Evolutionary conservation across 2,113 vertebrate genomes (phyloP).

Genomic region (Rhadina sibilatrix): DNA sequence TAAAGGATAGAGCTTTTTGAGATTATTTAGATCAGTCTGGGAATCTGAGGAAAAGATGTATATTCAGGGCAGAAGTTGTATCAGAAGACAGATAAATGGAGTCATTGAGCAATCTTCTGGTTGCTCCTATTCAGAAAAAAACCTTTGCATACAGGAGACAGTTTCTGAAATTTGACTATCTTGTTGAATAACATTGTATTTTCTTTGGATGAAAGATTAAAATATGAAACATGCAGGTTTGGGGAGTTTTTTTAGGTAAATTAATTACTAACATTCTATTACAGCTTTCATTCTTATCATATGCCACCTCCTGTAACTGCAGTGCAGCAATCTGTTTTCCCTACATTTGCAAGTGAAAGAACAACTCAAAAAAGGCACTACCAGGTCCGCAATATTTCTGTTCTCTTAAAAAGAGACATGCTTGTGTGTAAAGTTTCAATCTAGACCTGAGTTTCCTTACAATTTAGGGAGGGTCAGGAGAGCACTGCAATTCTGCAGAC

Average conservation of each 20-base stretch:
- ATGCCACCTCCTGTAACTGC: background rate
- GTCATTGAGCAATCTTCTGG: background rate
- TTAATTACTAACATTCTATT: background rate
- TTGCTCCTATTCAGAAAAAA: background rate
- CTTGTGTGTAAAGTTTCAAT: background rate
- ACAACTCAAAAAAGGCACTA: background rate
- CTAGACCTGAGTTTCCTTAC: background rate
- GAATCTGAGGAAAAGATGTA: background rate
- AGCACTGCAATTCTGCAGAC: background rate
- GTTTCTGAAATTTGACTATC: background rate
- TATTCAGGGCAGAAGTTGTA: background rate
- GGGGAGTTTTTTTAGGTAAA: fast-evolving
- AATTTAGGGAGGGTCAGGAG: background rate
- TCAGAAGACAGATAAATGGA: background rate
- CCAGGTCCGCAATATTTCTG: background rate
- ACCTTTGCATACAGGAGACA: background rate
- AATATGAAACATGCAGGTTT: background rate
- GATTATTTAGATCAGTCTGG: background rate
- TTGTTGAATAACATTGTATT: background rate
- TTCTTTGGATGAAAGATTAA: background rate
- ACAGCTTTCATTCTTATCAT: background rate
- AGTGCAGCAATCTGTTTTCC: background rate
- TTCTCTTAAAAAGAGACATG: background rate
- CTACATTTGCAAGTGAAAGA: background rate
- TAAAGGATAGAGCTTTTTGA: background rate